A percentile compares a stretch with the other conserved stretches of the same genome.
Evolutionary conservation across 2,797 vertebrate genomes (phyloP).

Genomic region (Rousettus madagascariensis): DNA sequence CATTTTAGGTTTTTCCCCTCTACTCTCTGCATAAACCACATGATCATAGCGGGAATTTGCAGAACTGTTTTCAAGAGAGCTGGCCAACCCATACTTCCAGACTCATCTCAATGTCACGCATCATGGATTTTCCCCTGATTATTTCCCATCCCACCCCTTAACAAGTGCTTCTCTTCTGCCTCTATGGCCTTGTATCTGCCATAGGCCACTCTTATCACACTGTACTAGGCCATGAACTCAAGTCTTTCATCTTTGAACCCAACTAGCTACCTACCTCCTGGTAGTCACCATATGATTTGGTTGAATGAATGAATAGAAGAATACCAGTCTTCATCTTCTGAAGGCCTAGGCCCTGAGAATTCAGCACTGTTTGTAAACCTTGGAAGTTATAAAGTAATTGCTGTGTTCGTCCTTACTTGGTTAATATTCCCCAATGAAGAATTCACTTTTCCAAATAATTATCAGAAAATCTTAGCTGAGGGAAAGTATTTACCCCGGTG

Average conservation of each 20-base stretch:
- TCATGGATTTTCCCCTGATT: background rate
- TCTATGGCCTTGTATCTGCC: background rate
- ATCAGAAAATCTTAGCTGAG: background rate
- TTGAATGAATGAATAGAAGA: background rate
- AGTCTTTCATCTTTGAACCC: constrained; percentile 8
- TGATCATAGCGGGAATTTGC: background rate
- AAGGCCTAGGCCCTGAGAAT: background rate
- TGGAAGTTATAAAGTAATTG: background rate
- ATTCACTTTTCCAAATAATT: constrained; percentile 10
- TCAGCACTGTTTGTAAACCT: background rate
- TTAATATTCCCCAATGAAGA: background rate
- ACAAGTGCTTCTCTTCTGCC: background rate
- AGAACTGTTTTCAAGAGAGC: background rate
- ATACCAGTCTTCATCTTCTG: background rate
- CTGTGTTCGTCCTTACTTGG: background rate
- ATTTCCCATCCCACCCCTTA: background rate
- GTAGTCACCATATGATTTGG: background rate
- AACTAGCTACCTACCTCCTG: background rate
- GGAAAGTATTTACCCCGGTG: background rate
- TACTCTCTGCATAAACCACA: background rate
- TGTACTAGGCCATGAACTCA: background rate
- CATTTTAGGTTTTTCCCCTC: background rate
- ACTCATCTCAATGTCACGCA: background rate
- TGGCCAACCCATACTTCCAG: background rate
- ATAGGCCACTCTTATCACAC: background rate